Evolutionary conservation across 2,888 invertebrate species (phyloP), one percentile per base, ranked within the genome.

Genomic region (Diaperis boleti): DNA sequence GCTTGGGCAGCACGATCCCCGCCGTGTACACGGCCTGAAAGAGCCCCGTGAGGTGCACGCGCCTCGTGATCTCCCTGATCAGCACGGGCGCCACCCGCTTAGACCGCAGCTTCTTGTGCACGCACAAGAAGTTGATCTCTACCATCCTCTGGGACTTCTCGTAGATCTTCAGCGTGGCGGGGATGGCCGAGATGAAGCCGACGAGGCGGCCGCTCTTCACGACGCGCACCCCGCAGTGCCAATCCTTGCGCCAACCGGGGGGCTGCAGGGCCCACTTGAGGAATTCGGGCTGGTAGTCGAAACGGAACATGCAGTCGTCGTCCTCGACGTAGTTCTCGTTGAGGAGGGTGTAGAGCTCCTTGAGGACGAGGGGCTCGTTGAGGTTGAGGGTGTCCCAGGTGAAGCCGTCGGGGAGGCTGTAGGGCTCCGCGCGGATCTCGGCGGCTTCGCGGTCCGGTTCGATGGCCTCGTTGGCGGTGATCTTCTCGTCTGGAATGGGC

Each of bases 301-400:
- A 99, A 67, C 99, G 90, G 82, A 99, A 99, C 97, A 99, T 98
- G 72, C 96, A 96, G 82, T 99, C 99, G 81, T 99, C 99, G 83
- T 99, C 99, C 83, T 99, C 99, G 3, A 99, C 99, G 83, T 99
- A 99, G 83, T 99, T 99, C 81, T 99, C 98, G 81, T 97, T 98
- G 33, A 99, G 85, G 65, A 99, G 84, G 20, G 92, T 91, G 81
- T 99, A 99, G 15, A 99, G 84, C 82, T 99, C 98, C 76, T 93
- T 92, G 64, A 98, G 84, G 65, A 93, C 90, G 79, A 91, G 81
- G 33, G 94, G 90, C 79, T 95, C 92, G 79, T 94, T 91, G 56
- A 98, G 85, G 81, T 97, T 95, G 37, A 99, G 83, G 0, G 98
- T 97, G 75, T 97, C 96, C 99, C 99, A 99, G 71, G 89, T 87